Evolutionary conservation across 2,797 vertebrate species (phyloP).

Genomic region (Rousettus madagascariensis): DNA sequence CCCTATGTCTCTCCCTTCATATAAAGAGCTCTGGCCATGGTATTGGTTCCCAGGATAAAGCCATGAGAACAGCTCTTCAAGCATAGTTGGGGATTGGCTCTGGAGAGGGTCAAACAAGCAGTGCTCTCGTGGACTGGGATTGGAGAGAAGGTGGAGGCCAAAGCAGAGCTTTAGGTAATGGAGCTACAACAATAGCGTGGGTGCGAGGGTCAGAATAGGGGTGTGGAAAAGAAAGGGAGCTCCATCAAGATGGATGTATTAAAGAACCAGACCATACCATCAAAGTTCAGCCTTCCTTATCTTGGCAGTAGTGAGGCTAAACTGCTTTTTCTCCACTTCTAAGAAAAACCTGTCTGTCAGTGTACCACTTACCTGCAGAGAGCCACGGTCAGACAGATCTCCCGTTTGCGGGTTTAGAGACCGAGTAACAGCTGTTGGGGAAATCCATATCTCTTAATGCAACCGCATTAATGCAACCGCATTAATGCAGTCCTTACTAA

Average conservation of each 20-base stretch:
- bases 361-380: background rate
- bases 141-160: background rate
- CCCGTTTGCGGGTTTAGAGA: background rate
- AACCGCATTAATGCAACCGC: too few relatives aligned
- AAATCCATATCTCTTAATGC: background rate
- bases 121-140: background rate
- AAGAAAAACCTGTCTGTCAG: background rate
- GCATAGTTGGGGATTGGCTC: background rate
- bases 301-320: background rate
- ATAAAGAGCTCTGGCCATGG: background rate
- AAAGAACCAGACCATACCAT: background rate
- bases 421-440: background rate
- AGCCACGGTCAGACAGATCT: background rate
- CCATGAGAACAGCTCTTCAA: background rate
- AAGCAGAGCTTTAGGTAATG: background rate
- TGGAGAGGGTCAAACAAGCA: background rate
- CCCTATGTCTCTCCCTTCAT: background rate
- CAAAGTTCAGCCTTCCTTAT: background rate
- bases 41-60: background rate
- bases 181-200: background rate
- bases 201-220: background rate
- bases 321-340: background rate
- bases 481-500: background rate
- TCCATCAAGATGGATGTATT: background rate
- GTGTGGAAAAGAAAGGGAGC: background rate